Evolutionary conservation across 2,113 vertebrate genomes (phyloP), one percentile per base, ranked within the genome.

Genomic region (Upupa epops): DNA sequence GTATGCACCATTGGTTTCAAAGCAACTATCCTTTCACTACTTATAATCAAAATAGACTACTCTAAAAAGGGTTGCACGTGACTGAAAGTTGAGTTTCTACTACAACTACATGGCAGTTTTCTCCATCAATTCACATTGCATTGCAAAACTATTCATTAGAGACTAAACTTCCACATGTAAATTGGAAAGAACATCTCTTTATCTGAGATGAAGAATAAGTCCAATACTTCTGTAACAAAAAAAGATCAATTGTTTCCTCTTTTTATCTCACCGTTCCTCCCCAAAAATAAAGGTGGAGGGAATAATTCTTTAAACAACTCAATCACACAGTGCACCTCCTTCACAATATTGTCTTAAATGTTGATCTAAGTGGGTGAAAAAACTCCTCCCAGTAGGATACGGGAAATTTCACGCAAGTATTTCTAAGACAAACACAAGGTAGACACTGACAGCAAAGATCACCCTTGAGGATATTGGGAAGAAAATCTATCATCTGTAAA

Each of bases 401-500:
- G 88, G 46, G 51, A 66, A 80, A 94, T 90, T 87, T 94, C 88
- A 46, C 77, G 74, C 74, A 85, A 36, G 64, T 36, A 19, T 76
- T 86, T 96, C 75, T 69, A 93, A 74, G 66, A 90, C 87, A 65
- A 88, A 32, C 90, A 86, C 40, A 91, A 86, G 81, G 88, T 68
- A 92, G 86, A 66, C 26, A 83, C 45, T 91, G 79, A 93, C 83
- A 96, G 77, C 83, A 92, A 96, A 94, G 77, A 89, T 94, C 87
- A 88, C 74, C 83, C 89, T 88, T 82, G 92, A 97, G 92, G 52
- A 83, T 96, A 91, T 96, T 97, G 95, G 94, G 74, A 96, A 87
- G 82, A 93, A 97, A 94, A 97, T 94, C 85, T 95, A 93, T 96
- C 94, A 95, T 94, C 69, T 93, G 49, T 97, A 96, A 96, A 97